Evolutionary conservation across 2,888 invertebrate species (phyloP).

Genomic region (Lissocephala sabroskyi): DNA sequence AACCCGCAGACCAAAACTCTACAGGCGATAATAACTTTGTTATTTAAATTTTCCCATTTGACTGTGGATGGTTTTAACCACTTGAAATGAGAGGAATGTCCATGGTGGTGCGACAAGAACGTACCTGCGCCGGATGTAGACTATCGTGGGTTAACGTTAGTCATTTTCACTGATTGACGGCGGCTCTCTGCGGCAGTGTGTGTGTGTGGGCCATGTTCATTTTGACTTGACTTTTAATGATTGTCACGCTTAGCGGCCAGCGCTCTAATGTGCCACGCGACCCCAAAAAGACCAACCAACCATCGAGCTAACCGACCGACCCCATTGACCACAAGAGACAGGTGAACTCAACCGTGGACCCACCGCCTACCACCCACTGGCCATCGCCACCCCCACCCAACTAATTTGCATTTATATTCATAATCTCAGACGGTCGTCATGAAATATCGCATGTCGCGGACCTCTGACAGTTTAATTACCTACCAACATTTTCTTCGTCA

Average conservation of each 20-base stretch:
- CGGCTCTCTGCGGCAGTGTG: too few species aligned
- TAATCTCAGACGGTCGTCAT: conserved; percentile 58
- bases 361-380: not conserved
- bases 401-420: conserved; percentile 67
- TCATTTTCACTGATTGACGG: conserved; percentile 66
- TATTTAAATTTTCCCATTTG: too few species aligned
- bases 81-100: too few species aligned
- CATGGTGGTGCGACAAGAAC: conserved; percentile 17
- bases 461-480: conserved; percentile 68
- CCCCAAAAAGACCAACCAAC: not conserved
- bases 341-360: conserved; percentile 23
- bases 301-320: not conserved
- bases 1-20: too few species aligned
- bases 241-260: conserved; percentile 46
- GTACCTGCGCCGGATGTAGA: conserved; percentile 54
- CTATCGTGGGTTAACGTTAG: conserved; percentile 68
- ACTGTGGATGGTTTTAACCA: too few species aligned
- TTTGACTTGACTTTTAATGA: conserved; percentile 56
- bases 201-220: not conserved
- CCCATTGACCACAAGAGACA: conserved; percentile 37
- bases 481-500: conserved; percentile 7
- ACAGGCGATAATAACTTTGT: too few species aligned
- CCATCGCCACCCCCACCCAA: not conserved
- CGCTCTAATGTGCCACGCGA: conserved; percentile 6
- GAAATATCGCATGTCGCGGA: conserved; percentile 65